Evolutionary conservation across 2,888 invertebrate species (phyloP).

Genomic region (Octonoba sinensis): DNA sequence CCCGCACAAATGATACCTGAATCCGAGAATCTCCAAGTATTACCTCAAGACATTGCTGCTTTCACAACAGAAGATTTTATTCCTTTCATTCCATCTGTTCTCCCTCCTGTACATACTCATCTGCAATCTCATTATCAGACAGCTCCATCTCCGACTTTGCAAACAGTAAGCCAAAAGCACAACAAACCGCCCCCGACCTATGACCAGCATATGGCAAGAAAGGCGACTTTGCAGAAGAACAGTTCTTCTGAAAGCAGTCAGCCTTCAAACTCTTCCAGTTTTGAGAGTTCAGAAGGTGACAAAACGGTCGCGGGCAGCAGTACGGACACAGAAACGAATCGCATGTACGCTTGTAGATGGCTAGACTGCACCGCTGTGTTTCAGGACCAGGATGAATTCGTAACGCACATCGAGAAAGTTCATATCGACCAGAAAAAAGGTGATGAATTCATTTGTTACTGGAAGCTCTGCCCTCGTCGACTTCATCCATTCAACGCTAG

Average conservation of each 20-base stretch:
- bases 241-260: conserved; percentile 57
- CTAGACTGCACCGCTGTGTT: conserved; percentile 56
- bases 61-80: conserved; percentile 41
- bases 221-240: conserved; percentile 50
- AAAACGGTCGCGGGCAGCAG: conserved; percentile 48
- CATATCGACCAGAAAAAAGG: conserved; percentile 76
- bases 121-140: conserved; percentile 10
- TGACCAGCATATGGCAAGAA: conserved; percentile 65
- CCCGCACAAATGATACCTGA: conserved; percentile 26
- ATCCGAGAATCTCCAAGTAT: conserved; percentile 50
- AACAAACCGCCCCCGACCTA: conserved; percentile 63
- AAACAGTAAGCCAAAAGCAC: not conserved
- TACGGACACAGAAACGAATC: conserved; percentile 48
- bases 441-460: conserved; percentile 92
- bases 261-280: conserved; percentile 60
- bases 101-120: conserved; percentile 47
- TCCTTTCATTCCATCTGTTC: conserved; percentile 28
- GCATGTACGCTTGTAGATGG: conserved; percentile 62
- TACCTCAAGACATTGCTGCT: conserved; percentile 50
- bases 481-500: conserved; percentile 95
- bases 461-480: conserved; percentile 91
- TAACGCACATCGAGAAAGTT: conserved; percentile 84
- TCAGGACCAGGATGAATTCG: conserved; percentile 67
- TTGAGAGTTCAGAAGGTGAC: conserved; percentile 63
- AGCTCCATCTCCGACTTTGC: not conserved